Evolutionary conservation across 2,797 vertebrate genomes (phyloP).

Genomic region (Enteromius treurensis): DNA sequence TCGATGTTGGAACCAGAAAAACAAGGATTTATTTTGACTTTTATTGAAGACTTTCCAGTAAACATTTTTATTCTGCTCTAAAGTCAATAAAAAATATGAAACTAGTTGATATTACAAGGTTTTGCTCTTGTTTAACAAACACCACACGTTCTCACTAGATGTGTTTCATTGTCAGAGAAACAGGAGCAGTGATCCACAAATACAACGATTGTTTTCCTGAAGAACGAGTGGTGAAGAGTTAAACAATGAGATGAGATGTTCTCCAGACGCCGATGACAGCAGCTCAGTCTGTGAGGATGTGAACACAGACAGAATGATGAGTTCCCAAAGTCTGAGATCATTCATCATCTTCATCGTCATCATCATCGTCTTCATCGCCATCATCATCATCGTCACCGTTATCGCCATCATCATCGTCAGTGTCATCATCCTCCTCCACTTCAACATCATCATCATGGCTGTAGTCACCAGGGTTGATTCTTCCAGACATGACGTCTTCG

Average conservation of each 20-base stretch:
- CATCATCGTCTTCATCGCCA: constrained; percentile 58
- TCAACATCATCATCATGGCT: constrained; percentile 61
- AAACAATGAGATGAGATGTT: background rate
- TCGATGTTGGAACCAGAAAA: background rate
- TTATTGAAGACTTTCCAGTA: constrained; percentile 68
- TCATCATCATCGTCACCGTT: constrained; percentile 62
- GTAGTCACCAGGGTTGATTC: constrained; percentile 83
- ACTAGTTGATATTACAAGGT: background rate
- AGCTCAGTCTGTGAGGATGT: background rate
- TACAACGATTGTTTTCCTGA: background rate
- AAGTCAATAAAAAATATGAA: background rate
- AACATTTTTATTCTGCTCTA: constrained; percentile 54
- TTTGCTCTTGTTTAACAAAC: background rate
- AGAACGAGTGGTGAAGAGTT: background rate
- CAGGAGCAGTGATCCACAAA: background rate
- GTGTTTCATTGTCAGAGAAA: background rate
- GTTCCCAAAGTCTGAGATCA: background rate
- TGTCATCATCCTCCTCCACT: constrained; percentile 54
- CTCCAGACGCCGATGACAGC: background rate
- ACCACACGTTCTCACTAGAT: background rate
- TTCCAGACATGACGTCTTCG: constrained; percentile 86
- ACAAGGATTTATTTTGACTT: background rate
- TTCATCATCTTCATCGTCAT: constrained; percentile 51
- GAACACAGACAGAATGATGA: background rate
- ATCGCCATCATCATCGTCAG: constrained; percentile 60